Base-by-base conservation (phyloP, 30 jellyfish, hydroid and myxozoan species). In the Hydra vulgaris region DNA sequence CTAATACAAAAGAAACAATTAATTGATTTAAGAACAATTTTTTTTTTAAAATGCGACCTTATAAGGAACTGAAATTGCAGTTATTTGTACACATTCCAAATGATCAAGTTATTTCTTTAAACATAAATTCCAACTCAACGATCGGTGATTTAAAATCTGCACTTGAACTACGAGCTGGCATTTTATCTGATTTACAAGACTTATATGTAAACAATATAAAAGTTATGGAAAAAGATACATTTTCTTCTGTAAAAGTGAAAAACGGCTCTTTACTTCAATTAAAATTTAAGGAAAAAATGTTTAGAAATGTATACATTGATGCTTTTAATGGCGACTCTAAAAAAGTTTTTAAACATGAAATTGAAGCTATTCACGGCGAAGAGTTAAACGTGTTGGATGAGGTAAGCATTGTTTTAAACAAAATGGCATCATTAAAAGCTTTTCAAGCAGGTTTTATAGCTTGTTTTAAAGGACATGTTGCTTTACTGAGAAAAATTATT, bases 391-490 rank as follows among this genome's bases (percentile, higher is more conserved):
- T 12, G 61, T 40, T 5, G 5, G 75, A 68, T 68, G 75, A 68
- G 26, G 75, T 68, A 15, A 15, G 26, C 8, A 16, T 3, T 3
- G 75, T 23, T 16, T 68, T 68, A 23, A 68, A 68, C 27, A 68
- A 68, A 68, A 68, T 68, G 8, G 75, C 75, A 3, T 68, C 75
- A 15, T 23, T 68, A 68, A 68, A 23, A 23, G 75, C 75, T 68
- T 68, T n/a, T 68, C 75, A 68, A 23, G 27, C 26, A 20, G 27
- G 15, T n/a, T 68, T 68, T 68, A 23, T 16, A 7, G 75, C 75
- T 3, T 68, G 75, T 68, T 73, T 21, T 19, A 23, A 18, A 40
- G 87, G 87, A 7, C 83, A 80, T 66, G 18, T 80, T 69, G 19
- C 70, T 8, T 26, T 80, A n/a, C 19, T 80, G 84, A 25, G 83